Percentiles rank a stretch among this genome's conserved stretches.
Conservation (phyloP, 2,888 invertebrate genomes). For the Noctua pronuba region DNA sequence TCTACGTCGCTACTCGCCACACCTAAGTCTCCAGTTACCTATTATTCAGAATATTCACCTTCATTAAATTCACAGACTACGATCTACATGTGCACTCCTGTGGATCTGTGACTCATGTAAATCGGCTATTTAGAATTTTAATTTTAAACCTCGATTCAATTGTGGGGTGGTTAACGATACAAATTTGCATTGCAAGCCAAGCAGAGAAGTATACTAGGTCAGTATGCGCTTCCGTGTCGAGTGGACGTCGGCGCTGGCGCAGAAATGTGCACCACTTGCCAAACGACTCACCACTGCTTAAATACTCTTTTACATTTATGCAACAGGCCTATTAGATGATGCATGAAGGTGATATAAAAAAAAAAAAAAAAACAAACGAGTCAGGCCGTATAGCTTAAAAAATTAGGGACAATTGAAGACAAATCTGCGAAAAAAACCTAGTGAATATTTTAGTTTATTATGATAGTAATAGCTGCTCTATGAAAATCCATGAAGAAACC, state of each 20-base stretch:
- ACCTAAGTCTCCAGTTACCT: conserved; percentile 35
- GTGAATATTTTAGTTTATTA: neutral
- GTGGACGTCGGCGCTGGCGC: conserved; percentile 70
- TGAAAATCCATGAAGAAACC: neutral
- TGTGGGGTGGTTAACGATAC: conserved; percentile 50
- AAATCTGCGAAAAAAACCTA: neutral
- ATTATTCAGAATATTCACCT: conserved; percentile 44
- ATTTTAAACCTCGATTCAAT: conserved; percentile 55
- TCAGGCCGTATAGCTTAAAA: neutral
- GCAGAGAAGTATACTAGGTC: conserved; percentile 77
- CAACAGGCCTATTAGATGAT: conserved; percentile 31
- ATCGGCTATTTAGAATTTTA: conserved; percentile 42
- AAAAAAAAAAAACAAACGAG: conserved; percentile 7
- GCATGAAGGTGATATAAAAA: conserved; percentile 8
- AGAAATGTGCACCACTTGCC: conserved; percentile 76
- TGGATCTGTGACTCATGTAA: conserved; percentile 35
- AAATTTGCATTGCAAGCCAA: conserved; percentile 72
- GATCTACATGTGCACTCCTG: conserved; percentile 32
- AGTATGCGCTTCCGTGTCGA: conserved; percentile 80
- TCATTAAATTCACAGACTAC: conserved; percentile 15
- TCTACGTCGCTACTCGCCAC: conserved; percentile 22
- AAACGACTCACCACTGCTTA: conserved; percentile 68
- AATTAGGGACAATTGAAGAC: neutral
- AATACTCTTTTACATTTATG: conserved; percentile 44
- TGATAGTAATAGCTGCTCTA: neutral